Percentiles rank a stretch among this genome's conserved stretches.
Conservation (phyloP, 2,888 invertebrate species). For the Trichogramma evanescens region DNA sequence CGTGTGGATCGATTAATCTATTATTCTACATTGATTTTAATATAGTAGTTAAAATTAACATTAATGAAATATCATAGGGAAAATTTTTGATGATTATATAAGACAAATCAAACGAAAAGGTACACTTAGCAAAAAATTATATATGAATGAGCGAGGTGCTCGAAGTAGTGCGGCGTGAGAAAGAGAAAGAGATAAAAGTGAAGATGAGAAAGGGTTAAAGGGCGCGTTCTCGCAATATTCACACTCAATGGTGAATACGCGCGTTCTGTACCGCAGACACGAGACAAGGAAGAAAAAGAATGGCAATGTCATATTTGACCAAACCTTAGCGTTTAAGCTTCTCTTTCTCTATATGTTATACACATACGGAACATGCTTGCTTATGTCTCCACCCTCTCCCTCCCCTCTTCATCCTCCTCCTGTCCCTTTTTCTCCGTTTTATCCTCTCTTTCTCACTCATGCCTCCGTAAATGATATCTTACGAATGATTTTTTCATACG, state of each 20-base stretch:
- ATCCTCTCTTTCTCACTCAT: not conserved
- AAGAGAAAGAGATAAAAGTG: not conserved
- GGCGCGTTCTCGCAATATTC: not conserved
- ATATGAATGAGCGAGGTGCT: not conserved
- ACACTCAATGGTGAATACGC: not conserved
- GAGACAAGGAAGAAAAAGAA: slow-evolving; percentile 29
- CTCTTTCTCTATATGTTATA: slow-evolving; percentile 7
- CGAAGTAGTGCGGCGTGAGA: not conserved
- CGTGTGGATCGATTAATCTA: no score
- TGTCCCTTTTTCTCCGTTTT: not conserved
- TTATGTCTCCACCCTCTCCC: slow-evolving; percentile 1
- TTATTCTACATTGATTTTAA: no score
- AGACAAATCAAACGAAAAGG: slow-evolving; percentile 1
- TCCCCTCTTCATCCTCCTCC: slow-evolving; percentile 7
- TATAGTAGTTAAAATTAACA: no score
- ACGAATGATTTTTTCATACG: slow-evolving; percentile 27
- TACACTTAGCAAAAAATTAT: slow-evolving; percentile 12
- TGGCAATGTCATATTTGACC: slow-evolving; percentile 34
- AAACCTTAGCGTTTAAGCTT: slow-evolving; percentile 17
- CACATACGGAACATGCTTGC: slow-evolving; percentile 3
- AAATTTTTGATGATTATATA: no score
- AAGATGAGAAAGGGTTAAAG: not conserved
- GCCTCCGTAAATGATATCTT: slow-evolving; percentile 16
- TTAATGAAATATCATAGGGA: no score
- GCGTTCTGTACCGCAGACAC: not conserved